Base-by-base conservation (phyloP, 1,140 invertebrate species). In the Apis mellifera region DNA sequence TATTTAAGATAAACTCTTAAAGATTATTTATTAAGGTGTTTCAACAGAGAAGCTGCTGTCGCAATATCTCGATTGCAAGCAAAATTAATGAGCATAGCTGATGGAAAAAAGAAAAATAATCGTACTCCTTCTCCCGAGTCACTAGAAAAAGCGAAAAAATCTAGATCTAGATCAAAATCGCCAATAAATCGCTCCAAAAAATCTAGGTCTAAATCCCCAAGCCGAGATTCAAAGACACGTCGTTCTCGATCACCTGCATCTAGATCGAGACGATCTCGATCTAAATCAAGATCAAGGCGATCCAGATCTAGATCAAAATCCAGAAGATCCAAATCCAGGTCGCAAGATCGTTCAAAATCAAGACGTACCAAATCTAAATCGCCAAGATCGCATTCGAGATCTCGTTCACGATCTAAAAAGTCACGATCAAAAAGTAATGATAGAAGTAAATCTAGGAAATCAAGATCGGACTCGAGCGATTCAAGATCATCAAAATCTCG, bases 11-110 rank as follows among this genome's bases (percentile, higher is more conserved):
- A 64, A 70, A 48, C 80, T 73, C 62, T 71, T 12, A 11, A 52
- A 78, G 54, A 54, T 71, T 52, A 60, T 86, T 72, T 59, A 74
- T 79, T 3, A 65, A 60, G 42, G n/a, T 80, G 19, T 82, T 52
- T 89, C 64, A 82, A 75, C 70, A 95, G 94, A 52, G 94, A 94
- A 90, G 93, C 93, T 1, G 92, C 92, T 19, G 95, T 95, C 17
- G 93, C 94, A 13, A 95, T 96, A 71, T 95, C 95, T 7, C 93
- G 95, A 87, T 91, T 95, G 0, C 95, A 95, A 91, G 95, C 95
- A 0, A 95, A 95, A 86, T 84, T 96, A 78, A 95, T 95, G 94
- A 95, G 95, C 42, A 95, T 95, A 76, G 95, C 95, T 2, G 94
- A 94, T 75, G 94, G 94, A 0, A 94, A 94, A 77, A 94, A 94